Conservation (phyloP, 2,113 vertebrate species). For the Bettongia penicillata region DNA sequence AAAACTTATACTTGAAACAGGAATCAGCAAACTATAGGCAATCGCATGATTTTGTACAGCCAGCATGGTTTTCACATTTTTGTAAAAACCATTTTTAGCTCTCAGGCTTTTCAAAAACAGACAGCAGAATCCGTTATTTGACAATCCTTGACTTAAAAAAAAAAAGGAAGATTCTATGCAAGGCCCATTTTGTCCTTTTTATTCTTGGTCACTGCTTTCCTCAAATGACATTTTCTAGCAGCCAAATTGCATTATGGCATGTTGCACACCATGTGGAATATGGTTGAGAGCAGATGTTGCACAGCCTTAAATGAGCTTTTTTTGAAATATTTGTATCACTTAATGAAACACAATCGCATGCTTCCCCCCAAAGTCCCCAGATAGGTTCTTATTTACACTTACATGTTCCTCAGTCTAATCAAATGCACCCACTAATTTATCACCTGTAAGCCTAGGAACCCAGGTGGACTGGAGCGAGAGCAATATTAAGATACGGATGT, state of each 20-base stretch:
- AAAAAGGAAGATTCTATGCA: conserved; percentile 8
- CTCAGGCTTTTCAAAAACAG: neutral
- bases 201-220: conserved; percentile 1
- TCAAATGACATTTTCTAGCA: neutral
- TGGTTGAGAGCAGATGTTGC: neutral
- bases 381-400: conserved; percentile 18
- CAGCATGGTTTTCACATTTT: neutral
- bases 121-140: neutral
- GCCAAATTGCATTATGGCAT: neutral
- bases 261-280: neutral
- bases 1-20: neutral
- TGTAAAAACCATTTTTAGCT: neutral
- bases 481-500: neutral
- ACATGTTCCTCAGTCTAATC: neutral
- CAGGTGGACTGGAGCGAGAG: neutral
- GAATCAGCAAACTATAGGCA: neutral
- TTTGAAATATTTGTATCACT: neutral
- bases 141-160: neutral
- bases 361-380: neutral
- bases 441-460: neutral
- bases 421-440: neutral
- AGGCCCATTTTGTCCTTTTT: neutral
- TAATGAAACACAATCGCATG: conserved; percentile 16
- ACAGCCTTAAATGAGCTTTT: neutral
- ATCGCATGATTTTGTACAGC: neutral